Evolutionary conservation across 1,140 invertebrate species (phyloP), one percentile per base, ranked within the genome.

Genomic region (Lepidurus apus): DNA sequence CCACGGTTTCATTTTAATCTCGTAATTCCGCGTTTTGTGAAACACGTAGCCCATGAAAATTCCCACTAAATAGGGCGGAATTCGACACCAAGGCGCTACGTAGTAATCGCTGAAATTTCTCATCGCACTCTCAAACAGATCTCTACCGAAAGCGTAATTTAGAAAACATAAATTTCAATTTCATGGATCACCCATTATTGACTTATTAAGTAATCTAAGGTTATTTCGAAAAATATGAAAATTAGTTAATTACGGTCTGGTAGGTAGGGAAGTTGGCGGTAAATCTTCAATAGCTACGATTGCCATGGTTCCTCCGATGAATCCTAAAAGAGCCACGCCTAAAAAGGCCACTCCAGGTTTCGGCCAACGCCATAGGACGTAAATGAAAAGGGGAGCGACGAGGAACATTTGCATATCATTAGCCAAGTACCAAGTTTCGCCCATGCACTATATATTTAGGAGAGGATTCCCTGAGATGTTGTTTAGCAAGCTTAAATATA

Each of bases 371-470:
- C 81, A 84, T 2, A 86, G 73, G n/a, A 83, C 80, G 82, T 90
- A 91, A 76, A 94, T 88, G 80, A 96, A 87, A 24, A 93, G 84
- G 0, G 93, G 91, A 24, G 92, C 91, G 1, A 93, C 83, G 7
- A 90, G 82, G 82, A 90, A 94, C 82, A 92, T 92, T 84, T 94
- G 93, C 88, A 92, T 93, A 83, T 95, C 93, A 78, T 90, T 90
- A 17, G 93, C 90, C 73, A 95, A 82, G 81, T 93, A 95, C 93
- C 93, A 95, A 34, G 91, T 90, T 91, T 92, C 93, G 7, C 89
- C 89, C 85, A 93, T 87, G 81, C 93, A 94, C 93, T 95, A 47
- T 26, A 43, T 17, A 0, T 42, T 53, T 53, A 43, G 44, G 0
- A 26, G 45, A 78, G 7, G 34, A 53, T 21, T 43, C 10, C 10